Evolutionary conservation across 2,888 invertebrate species (phyloP).

Genomic region (Smittia aterrima): DNA sequence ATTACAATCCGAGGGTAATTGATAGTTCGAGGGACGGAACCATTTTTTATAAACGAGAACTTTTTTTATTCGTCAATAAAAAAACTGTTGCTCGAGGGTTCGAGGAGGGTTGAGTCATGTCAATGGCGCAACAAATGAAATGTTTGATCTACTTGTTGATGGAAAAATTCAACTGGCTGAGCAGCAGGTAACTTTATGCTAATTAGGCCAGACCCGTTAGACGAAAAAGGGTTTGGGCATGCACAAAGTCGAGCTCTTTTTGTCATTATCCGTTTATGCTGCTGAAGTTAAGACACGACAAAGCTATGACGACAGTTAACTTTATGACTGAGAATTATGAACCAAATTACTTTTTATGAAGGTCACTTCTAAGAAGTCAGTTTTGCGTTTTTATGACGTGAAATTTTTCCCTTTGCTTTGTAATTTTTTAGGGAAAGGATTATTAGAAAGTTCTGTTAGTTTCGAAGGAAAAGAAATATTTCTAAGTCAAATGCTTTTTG

Average conservation of each 20-base stretch:
- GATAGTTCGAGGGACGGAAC: constrained; percentile 11
- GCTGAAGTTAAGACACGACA: constrained; percentile 12
- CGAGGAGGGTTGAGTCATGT: not conserved
- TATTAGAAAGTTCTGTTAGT: too few relatives aligned
- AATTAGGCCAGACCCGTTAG: too few relatives aligned
- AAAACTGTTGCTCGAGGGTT: not conserved
- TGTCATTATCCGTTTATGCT: constrained; percentile 17
- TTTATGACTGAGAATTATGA: constrained; percentile 10
- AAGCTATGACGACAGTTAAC: not conserved
- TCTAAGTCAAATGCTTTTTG: too few relatives aligned
- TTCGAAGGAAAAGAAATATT: too few relatives aligned
- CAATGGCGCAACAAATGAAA: too few relatives aligned
- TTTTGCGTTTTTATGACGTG: not conserved
- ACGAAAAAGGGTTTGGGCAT: too few relatives aligned
- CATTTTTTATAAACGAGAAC: not conserved
- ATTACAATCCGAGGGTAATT: constrained; percentile 32
- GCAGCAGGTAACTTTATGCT: too few relatives aligned
- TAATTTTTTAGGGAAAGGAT: not conserved
- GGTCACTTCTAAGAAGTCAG: constrained; percentile 24
- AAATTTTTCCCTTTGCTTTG: not conserved
- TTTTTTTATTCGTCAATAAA: constrained; percentile 1
- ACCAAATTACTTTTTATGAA: too few relatives aligned
- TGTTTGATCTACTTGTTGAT: too few relatives aligned
- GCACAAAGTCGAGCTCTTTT: not conserved
- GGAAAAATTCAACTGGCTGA: too few relatives aligned